Conservation (phyloP, 2,888 invertebrate genomes). For the Melipona beecheii region DNA sequence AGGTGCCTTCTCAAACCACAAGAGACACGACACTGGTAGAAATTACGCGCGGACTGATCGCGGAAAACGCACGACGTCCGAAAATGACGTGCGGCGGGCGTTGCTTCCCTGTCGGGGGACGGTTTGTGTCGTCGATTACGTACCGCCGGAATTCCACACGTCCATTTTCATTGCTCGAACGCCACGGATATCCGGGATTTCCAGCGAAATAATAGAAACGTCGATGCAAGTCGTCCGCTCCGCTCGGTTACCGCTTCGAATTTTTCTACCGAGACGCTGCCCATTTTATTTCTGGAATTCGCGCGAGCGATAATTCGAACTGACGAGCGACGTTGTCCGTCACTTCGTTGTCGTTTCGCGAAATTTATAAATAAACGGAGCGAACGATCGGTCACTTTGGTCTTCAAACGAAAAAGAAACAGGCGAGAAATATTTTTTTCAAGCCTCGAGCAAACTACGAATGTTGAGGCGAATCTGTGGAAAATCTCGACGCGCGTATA, state of each 20-base stretch:
- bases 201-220: conserved; percentile 62
- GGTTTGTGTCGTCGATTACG: conserved; percentile 49
- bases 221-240: conserved; percentile 50
- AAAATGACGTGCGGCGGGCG: conserved; percentile 54
- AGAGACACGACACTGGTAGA: no score
- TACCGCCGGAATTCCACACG: conserved; percentile 52
- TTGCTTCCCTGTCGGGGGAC: conserved; percentile 45
- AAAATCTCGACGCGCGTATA: no score
- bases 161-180: conserved; percentile 58
- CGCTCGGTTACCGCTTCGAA: conserved; percentile 9
- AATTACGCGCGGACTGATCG: conserved; percentile 21
- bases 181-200: conserved; percentile 56
- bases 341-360: not conserved
- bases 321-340: not conserved
- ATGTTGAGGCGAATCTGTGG: no score
- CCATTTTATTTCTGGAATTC: not conserved
- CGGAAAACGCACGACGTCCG: conserved; percentile 40
- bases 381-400: no score
- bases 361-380: no score
- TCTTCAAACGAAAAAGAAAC: no score
- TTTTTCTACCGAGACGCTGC: not conserved
- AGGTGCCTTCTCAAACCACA: not conserved
- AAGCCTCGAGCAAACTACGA: no score
- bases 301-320: not conserved
- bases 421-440: no score